Conservation (phyloP, 2,888 invertebrate species). For the Latheticus oryzae region DNA sequence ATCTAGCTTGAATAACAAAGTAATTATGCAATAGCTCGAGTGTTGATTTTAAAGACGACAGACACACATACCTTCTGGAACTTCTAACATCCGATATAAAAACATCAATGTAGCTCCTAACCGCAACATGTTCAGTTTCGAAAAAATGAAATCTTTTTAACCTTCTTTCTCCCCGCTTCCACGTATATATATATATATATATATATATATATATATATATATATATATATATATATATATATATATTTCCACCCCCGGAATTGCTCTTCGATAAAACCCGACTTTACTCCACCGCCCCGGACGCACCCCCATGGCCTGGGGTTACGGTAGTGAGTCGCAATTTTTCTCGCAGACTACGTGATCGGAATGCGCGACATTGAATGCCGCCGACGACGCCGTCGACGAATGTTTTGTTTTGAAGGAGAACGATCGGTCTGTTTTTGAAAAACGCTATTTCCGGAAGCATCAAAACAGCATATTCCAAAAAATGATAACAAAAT, state of each 20-base stretch:
- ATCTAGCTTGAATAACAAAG: conserved; percentile 13
- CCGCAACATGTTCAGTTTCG: conserved; percentile 65
- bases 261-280: conserved; percentile 63
- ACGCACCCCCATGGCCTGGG: conserved; percentile 54
- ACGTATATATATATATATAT: no score
- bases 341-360: conserved; percentile 67
- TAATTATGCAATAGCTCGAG: conserved; percentile 21
- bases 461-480: no score
- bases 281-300: conserved; percentile 36
- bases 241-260: conserved; percentile 63
- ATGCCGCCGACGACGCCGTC: conserved; percentile 43
- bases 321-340: conserved; percentile 65
- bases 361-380: conserved; percentile 59
- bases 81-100: conserved; percentile 60
- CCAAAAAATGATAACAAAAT: no score
- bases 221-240: conserved; percentile 62
- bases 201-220: no score
- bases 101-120: conserved; percentile 62
- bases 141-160: conserved; percentile 66
- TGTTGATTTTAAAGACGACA: neutral
- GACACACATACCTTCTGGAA: conserved; percentile 52
- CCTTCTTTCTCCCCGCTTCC: conserved; percentile 56
- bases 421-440: conserved; percentile 44
- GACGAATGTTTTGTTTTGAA: conserved; percentile 62
- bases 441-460: conserved; percentile 13